These are phyloP conservation scores for Aphis gossypii DNA, from an alignment of 1,140 invertebrate genomes.

Conservation along the genomic window DNA sequence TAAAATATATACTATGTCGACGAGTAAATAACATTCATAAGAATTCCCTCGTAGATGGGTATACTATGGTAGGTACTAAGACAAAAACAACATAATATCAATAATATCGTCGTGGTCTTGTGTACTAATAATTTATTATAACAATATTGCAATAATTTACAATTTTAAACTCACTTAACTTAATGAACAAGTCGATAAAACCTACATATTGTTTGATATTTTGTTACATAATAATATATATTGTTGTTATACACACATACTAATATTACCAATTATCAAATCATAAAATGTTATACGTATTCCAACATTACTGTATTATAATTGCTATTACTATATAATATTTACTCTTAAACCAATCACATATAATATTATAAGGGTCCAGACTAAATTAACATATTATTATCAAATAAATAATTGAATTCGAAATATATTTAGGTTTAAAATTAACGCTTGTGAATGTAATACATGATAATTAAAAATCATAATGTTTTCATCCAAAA, in stretches of 20 bases:
- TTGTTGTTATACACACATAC: not conserved
- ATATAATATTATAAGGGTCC: not conserved
- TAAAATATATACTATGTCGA: not conserved
- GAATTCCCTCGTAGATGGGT: not conserved
- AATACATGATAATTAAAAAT: too few relatives aligned
- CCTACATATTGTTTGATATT: not conserved
- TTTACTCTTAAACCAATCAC: not conserved
- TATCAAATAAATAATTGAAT: not conserved
- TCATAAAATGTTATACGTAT: not conserved
- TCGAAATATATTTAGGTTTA: not conserved
- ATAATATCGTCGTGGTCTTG: not conserved
- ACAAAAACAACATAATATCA: not conserved
- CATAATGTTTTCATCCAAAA: not conserved
- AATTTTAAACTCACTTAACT: not conserved
- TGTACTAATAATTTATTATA: not conserved
- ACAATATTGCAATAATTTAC: not conserved
- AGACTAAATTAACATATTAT: not conserved
- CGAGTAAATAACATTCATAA: not conserved
- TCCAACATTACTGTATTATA: not conserved
- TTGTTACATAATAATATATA: not conserved
- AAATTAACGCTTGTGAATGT: not conserved
- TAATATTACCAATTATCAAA: not conserved
- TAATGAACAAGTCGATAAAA: not conserved
- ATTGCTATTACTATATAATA: not conserved
- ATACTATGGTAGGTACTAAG: too few relatives aligned